phyloP scores from a whole-genome alignment of 1,140 invertebrate genomes.

The Leptestheria dahalacensis region DNA sequence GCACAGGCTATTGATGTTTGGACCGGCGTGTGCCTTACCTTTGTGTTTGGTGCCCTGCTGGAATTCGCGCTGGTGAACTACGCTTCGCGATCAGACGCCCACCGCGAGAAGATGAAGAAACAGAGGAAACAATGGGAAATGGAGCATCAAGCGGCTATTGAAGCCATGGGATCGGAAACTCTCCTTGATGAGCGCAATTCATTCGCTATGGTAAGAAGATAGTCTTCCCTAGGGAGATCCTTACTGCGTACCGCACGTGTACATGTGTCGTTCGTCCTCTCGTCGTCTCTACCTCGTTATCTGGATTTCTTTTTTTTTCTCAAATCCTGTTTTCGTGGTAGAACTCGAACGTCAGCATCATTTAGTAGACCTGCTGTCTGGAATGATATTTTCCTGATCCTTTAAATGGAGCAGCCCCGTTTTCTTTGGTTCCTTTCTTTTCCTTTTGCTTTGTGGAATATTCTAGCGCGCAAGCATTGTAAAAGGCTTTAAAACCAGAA shows the following conservation, averaged over 20 bases:
- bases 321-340: background rate
- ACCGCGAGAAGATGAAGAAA: slow-evolving; percentile 26
- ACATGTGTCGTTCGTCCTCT: no score
- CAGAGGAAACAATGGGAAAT: slow-evolving; percentile 26
- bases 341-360: no score
- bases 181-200: slow-evolving; percentile 14
- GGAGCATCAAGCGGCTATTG: slow-evolving; percentile 24
- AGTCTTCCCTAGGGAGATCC: background rate
- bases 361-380: no score
- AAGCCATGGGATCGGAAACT: slow-evolving; percentile 17
- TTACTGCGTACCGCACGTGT: no score
- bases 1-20: slow-evolving; percentile 36
- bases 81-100: slow-evolving; percentile 32
- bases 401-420: no score
- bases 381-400: no score
- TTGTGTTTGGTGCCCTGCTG: slow-evolving; percentile 38
- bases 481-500: background rate
- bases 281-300: no score
- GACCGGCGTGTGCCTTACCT: slow-evolving; percentile 40
- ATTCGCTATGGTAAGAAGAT: slow-evolving; percentile 12
- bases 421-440: no score
- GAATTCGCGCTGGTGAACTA: slow-evolving; percentile 43
- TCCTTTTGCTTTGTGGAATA: no score
- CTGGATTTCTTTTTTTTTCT: no score
- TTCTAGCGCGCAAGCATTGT: no score